Evolutionary conservation across 2,888 invertebrate genomes (phyloP), one percentile per base, ranked within the genome.

Genomic region (Apocheima hispidaria): DNA sequence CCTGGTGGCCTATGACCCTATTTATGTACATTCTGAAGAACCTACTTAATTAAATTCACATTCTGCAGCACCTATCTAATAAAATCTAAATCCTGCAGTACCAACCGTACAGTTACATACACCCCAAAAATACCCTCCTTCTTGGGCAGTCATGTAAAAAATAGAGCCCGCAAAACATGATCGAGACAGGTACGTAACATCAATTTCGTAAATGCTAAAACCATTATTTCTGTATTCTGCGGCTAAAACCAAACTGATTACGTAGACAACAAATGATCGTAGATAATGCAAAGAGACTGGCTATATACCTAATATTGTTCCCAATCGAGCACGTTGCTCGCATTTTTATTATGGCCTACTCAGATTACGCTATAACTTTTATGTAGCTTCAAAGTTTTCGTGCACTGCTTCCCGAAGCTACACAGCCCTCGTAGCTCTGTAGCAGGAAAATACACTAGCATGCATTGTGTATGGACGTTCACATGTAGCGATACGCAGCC

Each of bases 201-300:
- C 5, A 46, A 46, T 30, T 46, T 16, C 16, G 30, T 30, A 12
- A 28, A 46, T 46, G 30, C 30, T n/a, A 40, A 40, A 51, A 12
- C 40, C 12, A 28, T n/a, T n/a, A n/a, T n/a, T n/a, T n/a, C n/a
- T n/a, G n/a, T n/a, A n/a, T n/a, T n/a, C n/a, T n/a, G n/a, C n/a
- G n/a, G n/a, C n/a, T 10, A 38, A 38, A 50, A 10, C 50, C 14
- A 26, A 50, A 38, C 38, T 51, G 40, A 51, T 49, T 51, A 38
- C 20, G 40, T 30, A 41, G 26, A 38, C 40, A 51, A 28, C 46
- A 46, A 46, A 46, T 46, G 30, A 30, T 33, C 36, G 26, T 20
- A 40, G 51, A 51, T 51, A 51, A 51, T 40, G 40, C n/a, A 28
- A 30, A 51, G 51, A 51, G 23, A 40, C 40, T 18, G 49, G 14